These are phyloP conservation scores for Pentamera pediparva DNA, from an alignment of 53 echinoderm and acorn worm species.

Conservation along the genomic window DNA sequence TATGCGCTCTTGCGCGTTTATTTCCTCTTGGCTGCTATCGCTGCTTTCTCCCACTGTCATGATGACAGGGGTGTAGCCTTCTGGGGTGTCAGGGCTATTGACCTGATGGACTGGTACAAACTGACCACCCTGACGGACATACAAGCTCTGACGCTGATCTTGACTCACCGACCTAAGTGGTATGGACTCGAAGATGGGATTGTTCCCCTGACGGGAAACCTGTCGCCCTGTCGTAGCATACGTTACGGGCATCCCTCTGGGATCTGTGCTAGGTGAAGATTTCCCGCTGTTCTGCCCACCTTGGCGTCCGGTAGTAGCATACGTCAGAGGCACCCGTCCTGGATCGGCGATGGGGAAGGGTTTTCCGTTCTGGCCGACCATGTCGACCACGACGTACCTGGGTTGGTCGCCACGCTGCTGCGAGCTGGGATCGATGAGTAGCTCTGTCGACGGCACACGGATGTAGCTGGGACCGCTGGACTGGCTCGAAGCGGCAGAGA, in stretches of 20 bases:
- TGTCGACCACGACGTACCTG: conserved; percentile 7
- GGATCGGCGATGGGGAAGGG: conserved; percentile 7
- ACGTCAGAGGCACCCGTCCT: background rate
- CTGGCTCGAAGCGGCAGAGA: conserved; percentile 14
- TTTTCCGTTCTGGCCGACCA: conserved; percentile 6
- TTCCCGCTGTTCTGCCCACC: background rate
- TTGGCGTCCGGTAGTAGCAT: conserved; percentile 3
- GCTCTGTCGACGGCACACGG: conserved; percentile 10
- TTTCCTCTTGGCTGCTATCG: conserved; percentile 13
- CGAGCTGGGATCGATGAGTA: background rate
- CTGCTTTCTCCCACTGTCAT: conserved; percentile 1
- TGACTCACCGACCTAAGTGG: background rate
- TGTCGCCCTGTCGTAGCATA: conserved; percentile 10
- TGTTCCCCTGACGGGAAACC: background rate
- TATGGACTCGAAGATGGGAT: background rate
- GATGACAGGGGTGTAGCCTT: background rate
- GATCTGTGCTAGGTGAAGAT: background rate
- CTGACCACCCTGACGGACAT: background rate
- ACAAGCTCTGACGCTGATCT: conserved; percentile 6
- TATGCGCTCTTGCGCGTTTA: background rate
- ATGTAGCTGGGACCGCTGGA: conserved; percentile 14
- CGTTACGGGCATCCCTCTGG: background rate
- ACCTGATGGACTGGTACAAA: conserved; percentile 1
- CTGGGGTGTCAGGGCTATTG: background rate
- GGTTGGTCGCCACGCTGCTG: background rate